Conservation (phyloP, 2,113 vertebrate genomes). For the Actenoides lindsayi region DNA sequence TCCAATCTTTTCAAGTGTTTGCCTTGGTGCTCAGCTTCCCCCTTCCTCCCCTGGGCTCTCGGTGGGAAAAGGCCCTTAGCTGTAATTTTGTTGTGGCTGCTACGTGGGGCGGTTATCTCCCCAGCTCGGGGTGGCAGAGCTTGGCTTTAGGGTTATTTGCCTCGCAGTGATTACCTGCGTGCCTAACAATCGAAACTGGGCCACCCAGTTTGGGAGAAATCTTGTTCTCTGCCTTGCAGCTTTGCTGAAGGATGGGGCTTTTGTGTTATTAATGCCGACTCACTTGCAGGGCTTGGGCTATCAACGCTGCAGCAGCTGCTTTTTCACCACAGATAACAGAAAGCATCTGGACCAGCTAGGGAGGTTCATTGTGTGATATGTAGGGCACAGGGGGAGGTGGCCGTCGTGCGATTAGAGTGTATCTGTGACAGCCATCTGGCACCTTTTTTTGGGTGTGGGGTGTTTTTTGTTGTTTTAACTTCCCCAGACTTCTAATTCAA, state of each 20-base stretch:
- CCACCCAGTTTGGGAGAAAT: background rate
- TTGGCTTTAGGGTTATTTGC: background rate
- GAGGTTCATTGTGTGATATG: background rate
- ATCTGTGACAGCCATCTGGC: constrained; percentile 16
- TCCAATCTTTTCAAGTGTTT: background rate
- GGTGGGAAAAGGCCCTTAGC: background rate
- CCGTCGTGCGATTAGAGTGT: background rate
- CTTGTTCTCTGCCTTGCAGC: background rate
- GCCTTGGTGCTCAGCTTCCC: background rate
- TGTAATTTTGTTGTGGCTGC: background rate
- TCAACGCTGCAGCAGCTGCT: background rate
- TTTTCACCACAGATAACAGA: background rate
- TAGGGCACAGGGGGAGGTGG: constrained; percentile 27
- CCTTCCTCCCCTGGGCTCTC: background rate
- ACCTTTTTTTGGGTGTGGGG: background rate
- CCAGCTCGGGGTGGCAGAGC: background rate
- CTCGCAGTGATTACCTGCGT: background rate
- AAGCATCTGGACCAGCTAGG: background rate
- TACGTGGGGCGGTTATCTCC: background rate
- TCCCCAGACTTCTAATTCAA: background rate
- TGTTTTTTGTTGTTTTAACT: background rate
- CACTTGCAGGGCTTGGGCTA: background rate
- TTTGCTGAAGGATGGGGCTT: background rate
- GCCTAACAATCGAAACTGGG: background rate
- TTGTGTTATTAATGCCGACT: background rate